Conservation (phyloP, 2,113 vertebrate species). For the Taurulus bubalis region DNA sequence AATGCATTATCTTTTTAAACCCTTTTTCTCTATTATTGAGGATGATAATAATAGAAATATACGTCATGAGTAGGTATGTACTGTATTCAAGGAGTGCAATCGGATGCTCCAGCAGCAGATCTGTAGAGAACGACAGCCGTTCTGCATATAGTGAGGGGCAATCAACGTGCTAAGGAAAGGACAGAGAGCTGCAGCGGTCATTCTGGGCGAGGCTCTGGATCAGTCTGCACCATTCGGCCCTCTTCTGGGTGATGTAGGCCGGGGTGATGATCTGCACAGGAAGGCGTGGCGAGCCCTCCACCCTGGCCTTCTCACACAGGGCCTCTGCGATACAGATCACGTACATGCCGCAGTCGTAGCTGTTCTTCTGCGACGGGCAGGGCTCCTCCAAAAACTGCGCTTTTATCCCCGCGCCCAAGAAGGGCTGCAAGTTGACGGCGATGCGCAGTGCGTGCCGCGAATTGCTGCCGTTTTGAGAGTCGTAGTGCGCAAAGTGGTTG, state of each 20-base stretch:
- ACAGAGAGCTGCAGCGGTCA: conserved; percentile 68
- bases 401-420: conserved; percentile 83
- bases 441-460: conserved; percentile 89
- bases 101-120: conserved; percentile 61
- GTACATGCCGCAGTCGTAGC: conserved; percentile 99
- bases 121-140: conserved; percentile 40
- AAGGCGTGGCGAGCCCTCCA: conserved; percentile 76
- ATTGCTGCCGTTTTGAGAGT: conserved; percentile 93
- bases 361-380: conserved; percentile 94
- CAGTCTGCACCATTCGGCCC: conserved; percentile 90
- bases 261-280: conserved; percentile 89
- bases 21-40: conserved; percentile 6
- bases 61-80: conserved; percentile 46
- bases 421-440: conserved; percentile 88
- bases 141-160: conserved; percentile 31
- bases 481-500: conserved; percentile 91
- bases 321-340: conserved; percentile 93
- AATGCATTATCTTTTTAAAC: conserved; percentile 38
- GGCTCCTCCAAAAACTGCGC: conserved; percentile 88
- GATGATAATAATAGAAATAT: conserved; percentile 52
- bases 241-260: conserved; percentile 90
- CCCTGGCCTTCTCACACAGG: conserved; percentile 85
- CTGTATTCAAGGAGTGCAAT: conserved; percentile 60
- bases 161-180: conserved; percentile 44
- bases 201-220: conserved; percentile 87